Evolutionary conservation across 2,888 invertebrate genomes (phyloP).

Genomic region (Orchesella flavescens): DNA sequence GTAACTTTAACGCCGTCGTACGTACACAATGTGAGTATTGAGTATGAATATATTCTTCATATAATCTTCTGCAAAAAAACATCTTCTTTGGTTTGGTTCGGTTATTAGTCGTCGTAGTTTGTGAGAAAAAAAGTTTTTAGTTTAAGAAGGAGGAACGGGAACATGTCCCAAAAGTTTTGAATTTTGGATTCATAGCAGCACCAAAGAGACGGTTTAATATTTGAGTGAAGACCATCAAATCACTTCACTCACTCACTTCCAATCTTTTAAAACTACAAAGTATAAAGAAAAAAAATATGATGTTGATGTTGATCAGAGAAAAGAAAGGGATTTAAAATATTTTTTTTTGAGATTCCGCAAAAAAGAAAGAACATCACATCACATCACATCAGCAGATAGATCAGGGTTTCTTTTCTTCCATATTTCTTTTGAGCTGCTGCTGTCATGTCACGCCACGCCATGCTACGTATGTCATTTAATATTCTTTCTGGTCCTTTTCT

Average conservation of each 20-base stretch:
- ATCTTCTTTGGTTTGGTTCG: constrained; percentile 15
- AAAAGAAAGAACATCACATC: not conserved
- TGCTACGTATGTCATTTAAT: constrained; percentile 34
- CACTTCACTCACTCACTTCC: constrained; percentile 29
- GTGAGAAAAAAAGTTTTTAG: constrained; percentile 41
- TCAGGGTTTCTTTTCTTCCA: not conserved
- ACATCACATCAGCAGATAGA: too few relatives aligned
- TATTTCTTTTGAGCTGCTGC: not conserved
- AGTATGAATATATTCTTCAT: constrained; percentile 12
- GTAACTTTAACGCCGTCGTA: too few relatives aligned
- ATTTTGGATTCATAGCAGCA: constrained; percentile 49
- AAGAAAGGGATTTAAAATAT: not conserved
- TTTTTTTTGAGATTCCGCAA: constrained; percentile 10
- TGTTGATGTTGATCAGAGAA: constrained; percentile 13
- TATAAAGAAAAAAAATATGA: constrained; percentile 22
- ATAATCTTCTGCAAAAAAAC: not conserved
- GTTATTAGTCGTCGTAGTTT: constrained; percentile 30
- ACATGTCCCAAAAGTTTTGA: constrained; percentile 47
- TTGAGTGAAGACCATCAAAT: constrained; percentile 42
- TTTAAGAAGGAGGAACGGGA: too few relatives aligned
- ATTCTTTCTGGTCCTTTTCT: constrained; percentile 15
- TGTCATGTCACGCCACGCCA: constrained; percentile 44
- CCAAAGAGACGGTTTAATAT: constrained; percentile 27
- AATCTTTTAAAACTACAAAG: constrained; percentile 25
- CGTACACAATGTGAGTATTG: too few relatives aligned